Base-by-base conservation (phyloP, 2,113 vertebrate species). In the Lamprologus lemairii region DNA sequence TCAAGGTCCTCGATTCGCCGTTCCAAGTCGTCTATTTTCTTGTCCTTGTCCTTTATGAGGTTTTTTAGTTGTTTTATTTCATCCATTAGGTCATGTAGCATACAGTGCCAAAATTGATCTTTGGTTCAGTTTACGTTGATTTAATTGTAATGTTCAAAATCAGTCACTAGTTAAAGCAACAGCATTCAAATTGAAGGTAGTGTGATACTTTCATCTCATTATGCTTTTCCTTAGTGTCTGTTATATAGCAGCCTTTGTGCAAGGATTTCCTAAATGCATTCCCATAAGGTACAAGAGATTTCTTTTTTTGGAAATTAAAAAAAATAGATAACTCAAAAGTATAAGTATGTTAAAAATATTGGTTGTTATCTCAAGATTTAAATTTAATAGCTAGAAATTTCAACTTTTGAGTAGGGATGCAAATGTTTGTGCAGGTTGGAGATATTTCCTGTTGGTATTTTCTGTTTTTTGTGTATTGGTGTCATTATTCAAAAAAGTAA, bases 101-200 rank as follows among this genome's bases (percentile, higher is more conserved):
- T n/a, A n/a, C n/a, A n/a, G n/a, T n/a, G n/a, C n/a, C n/a, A n/a
- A n/a, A n/a, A n/a, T 33, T 35, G 28, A 35, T 65, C 31, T 35
- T n/a, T 63, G 31, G 8, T 31, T 60, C 14, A 60, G 0, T 63
- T 63, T 4, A n/a, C 9, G 2, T 19, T 63, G 9, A 19, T 19
- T 63, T 63, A 33, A 35, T 35, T 63, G 9, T 35, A 60, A 60
- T 60, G 57, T 33, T 65, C 17, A 65, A 35, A 19, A n/a, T 35
- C 10, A 37, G 17, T 37, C 60, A 7, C n/a, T 35, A 35, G 60
- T 35, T 65, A 1, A 65, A 35, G 28, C 60, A 35, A 35, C 60
- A 65, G 6, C 31, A 33, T 63, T 63, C 58, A 35, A 63, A 11
- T 63, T 35, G 2, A 63, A 63, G 58, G 9, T 4, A 12, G 31